phyloP scores from a whole-genome alignment of 2,888 invertebrate species.

The Noctuana brunneofusca region DNA sequence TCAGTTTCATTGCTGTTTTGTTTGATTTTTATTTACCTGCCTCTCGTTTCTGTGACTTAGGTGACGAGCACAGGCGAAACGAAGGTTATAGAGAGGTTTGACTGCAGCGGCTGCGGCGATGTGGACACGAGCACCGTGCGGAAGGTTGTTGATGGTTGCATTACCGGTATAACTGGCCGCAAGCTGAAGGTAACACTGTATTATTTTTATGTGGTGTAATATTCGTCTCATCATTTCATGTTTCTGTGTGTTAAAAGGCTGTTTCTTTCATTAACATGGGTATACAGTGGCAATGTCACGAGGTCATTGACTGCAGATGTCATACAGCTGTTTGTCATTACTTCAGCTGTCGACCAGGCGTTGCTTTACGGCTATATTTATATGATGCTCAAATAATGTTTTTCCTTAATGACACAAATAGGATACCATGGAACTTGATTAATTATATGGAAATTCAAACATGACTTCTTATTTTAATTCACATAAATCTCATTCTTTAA shows the following conservation, averaged over 20 bases:
- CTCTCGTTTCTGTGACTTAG: constrained; percentile 72
- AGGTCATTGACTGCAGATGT: constrained; percentile 46
- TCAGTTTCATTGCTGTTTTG: constrained; percentile 60
- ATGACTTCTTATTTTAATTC: no score
- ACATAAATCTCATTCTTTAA: no score
- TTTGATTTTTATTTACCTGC: constrained; percentile 44
- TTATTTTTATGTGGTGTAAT: constrained; percentile 17
- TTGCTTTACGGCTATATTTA: constrained; percentile 17
- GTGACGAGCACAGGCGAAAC: constrained; percentile 93
- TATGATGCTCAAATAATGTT: no score
- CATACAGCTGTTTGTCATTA: constrained; percentile 46
- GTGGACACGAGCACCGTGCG: constrained; percentile 91
- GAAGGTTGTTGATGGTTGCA: constrained; percentile 85
- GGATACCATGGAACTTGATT: no score
- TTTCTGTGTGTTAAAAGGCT: neutral
- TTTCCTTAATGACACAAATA: no score
- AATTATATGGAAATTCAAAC: no score
- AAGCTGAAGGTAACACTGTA: constrained; percentile 88
- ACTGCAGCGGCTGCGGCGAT: constrained; percentile 98
- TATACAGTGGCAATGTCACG: constrained; percentile 34
- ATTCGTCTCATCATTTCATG: neutral
- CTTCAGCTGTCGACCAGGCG: constrained; percentile 15
- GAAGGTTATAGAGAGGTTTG: constrained; percentile 96
- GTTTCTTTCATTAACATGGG: constrained; percentile 1
- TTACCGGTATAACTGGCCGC: constrained; percentile 94